Percentiles rank a stretch among this genome's conserved stretches.
phyloP scores from a whole-genome alignment of 2,888 invertebrate species.

The Eupeodes latifasciatus region DNA sequence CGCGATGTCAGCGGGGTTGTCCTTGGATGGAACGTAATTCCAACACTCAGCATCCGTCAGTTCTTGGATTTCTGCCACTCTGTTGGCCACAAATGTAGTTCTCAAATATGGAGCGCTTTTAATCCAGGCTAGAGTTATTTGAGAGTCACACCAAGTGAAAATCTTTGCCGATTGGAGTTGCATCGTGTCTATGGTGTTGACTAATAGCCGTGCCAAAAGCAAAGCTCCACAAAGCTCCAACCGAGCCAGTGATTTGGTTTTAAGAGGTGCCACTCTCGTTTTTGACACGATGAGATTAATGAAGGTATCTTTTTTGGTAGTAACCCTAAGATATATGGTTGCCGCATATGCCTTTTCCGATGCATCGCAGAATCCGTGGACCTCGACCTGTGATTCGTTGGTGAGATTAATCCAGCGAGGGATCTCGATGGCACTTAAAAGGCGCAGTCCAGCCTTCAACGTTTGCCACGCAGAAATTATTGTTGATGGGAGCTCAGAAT shows the following conservation, averaged over 20 bases:
- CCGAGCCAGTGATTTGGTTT: conserved; percentile 20
- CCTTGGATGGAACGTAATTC: too few relatives aligned
- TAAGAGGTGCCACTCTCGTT: conserved; percentile 47
- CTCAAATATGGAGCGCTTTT: neutral
- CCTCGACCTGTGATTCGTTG: too few relatives aligned
- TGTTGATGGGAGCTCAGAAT: neutral
- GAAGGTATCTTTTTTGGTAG: neutral
- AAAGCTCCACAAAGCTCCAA: too few relatives aligned
- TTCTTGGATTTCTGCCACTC: too few relatives aligned
- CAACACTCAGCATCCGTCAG: too few relatives aligned
- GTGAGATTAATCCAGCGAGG: too few relatives aligned
- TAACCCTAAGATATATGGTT: conserved; percentile 41
- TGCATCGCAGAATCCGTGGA: too few relatives aligned
- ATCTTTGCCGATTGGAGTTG: too few relatives aligned
- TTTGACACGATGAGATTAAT: conserved; percentile 21
- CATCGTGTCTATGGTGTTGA: neutral
- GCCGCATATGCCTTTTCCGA: too few relatives aligned
- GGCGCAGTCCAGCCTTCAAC: conserved; percentile 29
- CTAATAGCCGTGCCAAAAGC: too few relatives aligned
- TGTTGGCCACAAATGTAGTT: too few relatives aligned
- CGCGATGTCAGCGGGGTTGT: too few relatives aligned
- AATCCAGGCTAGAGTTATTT: neutral
- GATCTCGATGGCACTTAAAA: conserved; percentile 21
- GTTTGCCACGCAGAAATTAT: conserved; percentile 19
- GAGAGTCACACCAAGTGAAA: neutral